Conservation (phyloP, 1,140 invertebrate species). For the Paramacrobiotus metropolitanus region DNA sequence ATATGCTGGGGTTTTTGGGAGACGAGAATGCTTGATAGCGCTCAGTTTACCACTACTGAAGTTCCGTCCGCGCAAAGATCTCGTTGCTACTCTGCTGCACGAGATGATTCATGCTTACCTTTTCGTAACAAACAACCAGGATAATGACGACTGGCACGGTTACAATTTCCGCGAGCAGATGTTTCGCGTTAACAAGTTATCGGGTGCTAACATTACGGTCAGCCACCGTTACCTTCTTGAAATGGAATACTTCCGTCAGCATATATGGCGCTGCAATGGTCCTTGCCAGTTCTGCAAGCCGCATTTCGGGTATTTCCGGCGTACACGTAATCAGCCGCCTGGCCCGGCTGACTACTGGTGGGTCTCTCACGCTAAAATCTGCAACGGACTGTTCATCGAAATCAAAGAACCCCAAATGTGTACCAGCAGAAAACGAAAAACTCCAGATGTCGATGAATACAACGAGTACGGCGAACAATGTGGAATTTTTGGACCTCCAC, state of each 20-base stretch:
- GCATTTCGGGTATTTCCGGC: slow-evolving; percentile 48
- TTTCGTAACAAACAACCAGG: slow-evolving; percentile 51
- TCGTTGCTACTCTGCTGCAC: slow-evolving; percentile 85
- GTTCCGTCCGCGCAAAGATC: slow-evolving; percentile 66
- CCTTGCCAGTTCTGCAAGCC: slow-evolving; percentile 51
- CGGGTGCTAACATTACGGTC: slow-evolving; percentile 40
- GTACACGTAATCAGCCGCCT: slow-evolving; percentile 46
- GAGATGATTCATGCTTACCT: slow-evolving; percentile 98
- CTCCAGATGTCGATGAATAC: too few relatives aligned
- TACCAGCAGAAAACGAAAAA: slow-evolving; percentile 23
- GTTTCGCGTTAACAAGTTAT: slow-evolving; percentile 62
- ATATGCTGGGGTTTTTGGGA: slow-evolving; percentile 56
- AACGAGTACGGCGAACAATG: too few relatives aligned
- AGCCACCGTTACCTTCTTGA: slow-evolving; percentile 74
- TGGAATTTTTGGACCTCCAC: too few relatives aligned
- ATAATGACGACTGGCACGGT: slow-evolving; percentile 74
- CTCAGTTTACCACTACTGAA: slow-evolving; percentile 73
- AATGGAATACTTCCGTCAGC: slow-evolving; percentile 41
- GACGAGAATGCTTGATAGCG: slow-evolving; percentile 45
- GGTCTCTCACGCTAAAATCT: slow-evolving; percentile 44
- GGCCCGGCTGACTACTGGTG: slow-evolving; percentile 73
- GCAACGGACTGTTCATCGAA: slow-evolving; percentile 67
- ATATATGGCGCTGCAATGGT: slow-evolving; percentile 63
- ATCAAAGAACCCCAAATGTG: slow-evolving; percentile 39
- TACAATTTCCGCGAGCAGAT: slow-evolving; percentile 80